Conservation (phyloP, 1,140 invertebrate genomes). For the Dysdera silvatica region DNA sequence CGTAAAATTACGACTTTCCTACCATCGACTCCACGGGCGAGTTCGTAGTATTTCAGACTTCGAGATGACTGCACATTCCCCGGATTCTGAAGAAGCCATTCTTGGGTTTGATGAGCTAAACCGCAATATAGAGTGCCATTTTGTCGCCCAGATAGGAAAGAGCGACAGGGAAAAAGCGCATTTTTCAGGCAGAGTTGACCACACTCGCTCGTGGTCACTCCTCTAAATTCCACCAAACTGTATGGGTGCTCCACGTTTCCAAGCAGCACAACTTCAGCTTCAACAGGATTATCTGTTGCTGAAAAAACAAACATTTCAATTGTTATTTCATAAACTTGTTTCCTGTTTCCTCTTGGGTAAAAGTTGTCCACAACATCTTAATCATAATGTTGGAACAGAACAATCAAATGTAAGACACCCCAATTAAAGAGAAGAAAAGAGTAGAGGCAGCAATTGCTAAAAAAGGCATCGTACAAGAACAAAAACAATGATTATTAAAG, state of each 20-base stretch:
- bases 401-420: too few species aligned
- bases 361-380: too few species aligned
- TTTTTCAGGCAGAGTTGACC: constrained; percentile 27
- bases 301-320: too few species aligned
- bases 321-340: too few species aligned
- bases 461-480: too few species aligned
- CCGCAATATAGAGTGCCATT: constrained; percentile 22
- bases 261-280: constrained; percentile 24
- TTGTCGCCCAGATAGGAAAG: constrained; percentile 27
- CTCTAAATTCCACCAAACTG: constrained; percentile 22
- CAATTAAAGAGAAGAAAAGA: too few species aligned
- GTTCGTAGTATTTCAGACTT: constrained; percentile 31
- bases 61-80: constrained; percentile 17
- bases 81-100: constrained; percentile 24
- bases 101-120: constrained; percentile 29
- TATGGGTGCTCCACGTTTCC: constrained; percentile 30
- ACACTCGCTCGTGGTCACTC: constrained; percentile 22
- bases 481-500: too few species aligned
- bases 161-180: constrained; percentile 25
- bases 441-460: too few species aligned
- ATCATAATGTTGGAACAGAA: too few species aligned
- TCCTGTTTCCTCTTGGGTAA: too few species aligned
- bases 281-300: too few species aligned
- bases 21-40: constrained; percentile 23
- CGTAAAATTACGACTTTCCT: not conserved